Conservation (phyloP, 1,140 invertebrate species). For the Drosophila bocqueti region DNA sequence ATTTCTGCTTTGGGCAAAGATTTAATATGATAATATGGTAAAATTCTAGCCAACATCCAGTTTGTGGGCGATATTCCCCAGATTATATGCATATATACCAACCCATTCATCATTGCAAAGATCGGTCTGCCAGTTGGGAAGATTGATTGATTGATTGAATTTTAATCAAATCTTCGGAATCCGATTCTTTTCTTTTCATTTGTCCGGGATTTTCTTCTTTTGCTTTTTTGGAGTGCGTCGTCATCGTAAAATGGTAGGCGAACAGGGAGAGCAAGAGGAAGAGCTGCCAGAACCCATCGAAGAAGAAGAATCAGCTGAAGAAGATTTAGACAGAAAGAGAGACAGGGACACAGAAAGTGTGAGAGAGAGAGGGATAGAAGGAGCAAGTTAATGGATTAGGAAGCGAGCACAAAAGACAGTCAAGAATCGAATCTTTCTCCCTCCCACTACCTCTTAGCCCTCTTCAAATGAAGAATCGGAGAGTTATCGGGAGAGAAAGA, state of each 20-base stretch:
- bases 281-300: constrained; percentile 21
- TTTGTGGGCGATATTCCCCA: constrained; percentile 1
- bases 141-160: constrained; percentile 49
- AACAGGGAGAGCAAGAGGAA: neutral
- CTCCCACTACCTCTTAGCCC: constrained; percentile 11
- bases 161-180: constrained; percentile 40
- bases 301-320: constrained; percentile 3
- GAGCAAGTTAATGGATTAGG: constrained; percentile 61
- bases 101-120: constrained; percentile 36
- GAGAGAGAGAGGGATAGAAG: neutral
- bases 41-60: neutral
- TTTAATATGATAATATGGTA: neutral
- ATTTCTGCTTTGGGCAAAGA: neutral
- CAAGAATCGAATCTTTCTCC: constrained; percentile 32
- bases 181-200: constrained; percentile 21
- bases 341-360: neutral
- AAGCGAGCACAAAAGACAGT: constrained; percentile 49
- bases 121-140: constrained; percentile 27
- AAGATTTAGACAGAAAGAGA: constrained; percentile 7
- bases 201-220: constrained; percentile 7
- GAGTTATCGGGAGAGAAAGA: neutral
- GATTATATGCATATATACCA: constrained; percentile 6
- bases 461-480: neutral
- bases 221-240: constrained; percentile 36
- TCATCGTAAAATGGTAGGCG: constrained; percentile 37